Percentiles rank a stretch among this genome's conserved stretches.
Evolutionary conservation across 2,797 vertebrate genomes (phyloP).

Genomic region (Chloroceryle inda): DNA sequence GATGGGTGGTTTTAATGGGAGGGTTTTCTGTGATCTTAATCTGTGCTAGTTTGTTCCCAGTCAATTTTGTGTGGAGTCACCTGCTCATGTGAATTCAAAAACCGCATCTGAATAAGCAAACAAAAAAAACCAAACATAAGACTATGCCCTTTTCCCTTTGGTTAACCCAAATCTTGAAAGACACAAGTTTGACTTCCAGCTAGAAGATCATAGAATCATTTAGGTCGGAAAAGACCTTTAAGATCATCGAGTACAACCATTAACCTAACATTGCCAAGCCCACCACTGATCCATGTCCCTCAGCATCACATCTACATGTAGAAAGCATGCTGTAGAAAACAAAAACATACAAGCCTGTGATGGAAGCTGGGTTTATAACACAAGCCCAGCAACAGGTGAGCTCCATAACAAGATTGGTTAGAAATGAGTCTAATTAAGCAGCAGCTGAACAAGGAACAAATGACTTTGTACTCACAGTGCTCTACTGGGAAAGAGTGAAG

Average conservation of each 20-base stretch:
- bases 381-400: conserved; percentile 26
- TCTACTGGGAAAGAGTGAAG: conserved; percentile 19
- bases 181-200: neutral
- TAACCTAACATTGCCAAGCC: too few relatives aligned
- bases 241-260: too few relatives aligned
- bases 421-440: conserved; percentile 4
- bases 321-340: neutral
- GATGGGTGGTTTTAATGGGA: neutral
- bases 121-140: neutral
- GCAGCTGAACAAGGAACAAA: neutral
- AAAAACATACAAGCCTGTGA: neutral
- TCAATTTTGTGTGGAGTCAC: neutral
- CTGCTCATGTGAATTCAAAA: neutral
- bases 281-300: too few relatives aligned
- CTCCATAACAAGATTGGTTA: neutral
- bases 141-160: neutral
- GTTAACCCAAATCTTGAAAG: neutral
- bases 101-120: neutral
- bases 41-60: neutral
- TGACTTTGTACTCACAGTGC: neutral
- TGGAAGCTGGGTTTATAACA: neutral
- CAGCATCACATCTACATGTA: too few relatives aligned
- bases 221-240: too few relatives aligned
- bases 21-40: neutral
- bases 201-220: neutral